These are phyloP conservation scores for Neoaliturus tenellus DNA, from an alignment of 2,888 invertebrate species.

Conservation along the genomic window DNA sequence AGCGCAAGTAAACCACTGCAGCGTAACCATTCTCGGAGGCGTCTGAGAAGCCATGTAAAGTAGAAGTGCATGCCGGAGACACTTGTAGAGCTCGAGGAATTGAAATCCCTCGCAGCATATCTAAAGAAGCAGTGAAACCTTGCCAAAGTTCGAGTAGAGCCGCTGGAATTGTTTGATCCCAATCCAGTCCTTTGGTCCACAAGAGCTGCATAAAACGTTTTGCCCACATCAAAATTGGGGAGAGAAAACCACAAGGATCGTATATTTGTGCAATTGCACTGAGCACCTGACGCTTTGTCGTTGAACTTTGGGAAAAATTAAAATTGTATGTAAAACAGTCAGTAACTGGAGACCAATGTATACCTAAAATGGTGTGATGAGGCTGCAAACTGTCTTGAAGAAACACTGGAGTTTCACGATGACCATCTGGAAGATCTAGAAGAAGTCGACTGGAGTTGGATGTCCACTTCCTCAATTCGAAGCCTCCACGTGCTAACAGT, in stretches of 20 bases:
- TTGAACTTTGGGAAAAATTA: neutral
- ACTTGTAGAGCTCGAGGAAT: constrained; percentile 29
- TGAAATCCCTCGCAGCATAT: neutral
- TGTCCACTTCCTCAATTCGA: neutral
- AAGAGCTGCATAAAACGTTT: constrained; percentile 50
- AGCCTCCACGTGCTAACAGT: neutral
- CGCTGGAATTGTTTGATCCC: constrained; percentile 36
- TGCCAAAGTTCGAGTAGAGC: neutral
- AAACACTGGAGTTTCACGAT: neutral
- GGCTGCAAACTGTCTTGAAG: neutral
- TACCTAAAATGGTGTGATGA: constrained; percentile 40
- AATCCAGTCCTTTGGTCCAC: constrained; percentile 47
- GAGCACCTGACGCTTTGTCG: neutral
- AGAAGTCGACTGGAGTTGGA: neutral
- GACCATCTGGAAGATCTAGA: neutral
- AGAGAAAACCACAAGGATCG: constrained; percentile 45
- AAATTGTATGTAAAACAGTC: constrained; percentile 29
- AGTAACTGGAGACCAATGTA: constrained; percentile 31
- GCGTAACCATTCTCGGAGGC: constrained; percentile 48
- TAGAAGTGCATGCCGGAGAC: neutral
- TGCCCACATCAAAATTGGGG: constrained; percentile 53
- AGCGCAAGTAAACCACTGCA: constrained; percentile 10
- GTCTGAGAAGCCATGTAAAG: constrained; percentile 36
- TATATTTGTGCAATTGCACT: constrained; percentile 43
- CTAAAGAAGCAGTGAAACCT: neutral